Evolutionary conservation across 2,888 invertebrate genomes (phyloP), one percentile per base, ranked within the genome.

Genomic region (Panzeria rudis): DNA sequence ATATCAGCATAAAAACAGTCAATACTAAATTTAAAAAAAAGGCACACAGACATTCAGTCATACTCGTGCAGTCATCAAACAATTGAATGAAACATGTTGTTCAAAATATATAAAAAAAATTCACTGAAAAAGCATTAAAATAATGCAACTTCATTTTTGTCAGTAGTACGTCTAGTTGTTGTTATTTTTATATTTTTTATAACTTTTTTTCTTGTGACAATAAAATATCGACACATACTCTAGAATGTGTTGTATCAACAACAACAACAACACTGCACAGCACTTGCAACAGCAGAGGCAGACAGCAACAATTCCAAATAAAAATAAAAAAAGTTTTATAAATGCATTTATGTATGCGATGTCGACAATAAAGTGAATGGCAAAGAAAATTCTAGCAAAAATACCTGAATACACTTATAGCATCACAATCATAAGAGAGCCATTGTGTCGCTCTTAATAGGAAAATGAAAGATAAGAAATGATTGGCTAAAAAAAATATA

Each of bases 221-320:
- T 29, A 77, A 84, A 84, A 84, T 84, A 85, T 85, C 82, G 82
- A 82, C 82, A 79, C 69, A 71, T 61, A 32, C 78, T 71, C 47
- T 69, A 62, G 9, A 52, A 69, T 82, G 69, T 82, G 76, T 76
- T 82, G 62, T 71, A 76, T 56, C 68, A 75, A 82, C 82, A 76
- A 9, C 20, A 52, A 4, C 56, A 23, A 32, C 13, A 44, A n/a
- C 44, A 32, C 17, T 35, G 3, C 13, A 9, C 32, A 47, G 44
- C 56, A 54, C 32, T 50, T 71, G 44, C 62, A 41, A 62, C 29
- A 71, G 35, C 52, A 52, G 13, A 13, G n/a, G n/a, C n/a, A n/a
- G 23, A 76, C 50, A 76, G 44, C 59, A 68, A 35, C 44, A 62
- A 76, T 64, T 69, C 13, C 35, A 32, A 68, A 68, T 44, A 72